Base-by-base conservation (phyloP, 2,888 invertebrate species). In the Ophioninae sp. region DNA sequence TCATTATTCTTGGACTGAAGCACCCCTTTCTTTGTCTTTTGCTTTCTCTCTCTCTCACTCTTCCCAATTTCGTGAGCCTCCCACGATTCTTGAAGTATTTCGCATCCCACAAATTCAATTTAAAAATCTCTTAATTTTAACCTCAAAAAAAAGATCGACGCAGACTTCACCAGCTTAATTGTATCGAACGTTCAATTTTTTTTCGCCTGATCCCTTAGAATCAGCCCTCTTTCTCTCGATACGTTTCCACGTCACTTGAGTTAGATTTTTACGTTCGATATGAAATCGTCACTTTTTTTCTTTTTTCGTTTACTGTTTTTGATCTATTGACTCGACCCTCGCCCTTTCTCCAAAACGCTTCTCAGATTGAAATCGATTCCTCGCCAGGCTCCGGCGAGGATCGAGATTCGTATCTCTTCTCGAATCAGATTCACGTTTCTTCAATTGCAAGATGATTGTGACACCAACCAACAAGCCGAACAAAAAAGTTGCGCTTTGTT, bases 1-100 rank as follows among this genome's bases (percentile, higher is more conserved):
- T 77, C 72, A 67, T 82, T 39, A 64, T 77, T 44, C 67, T 73
- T 62, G 61, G 57, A 73, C 67, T 59, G 61, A 21, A 21, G 62
- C 30, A 64, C 44, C 64, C 21, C 59, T 64, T 23, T 74, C 64
- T 74, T 44, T 64, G 30, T 50, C 50, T 64, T 44, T 74, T 30
- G 17, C 44, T 7, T 23, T 13, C 23, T 10, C n/a, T 50, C n/a
- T n/a, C n/a, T n/a, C n/a, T n/a, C n/a, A n/a, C n/a, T n/a, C n/a
- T n/a, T n/a, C n/a, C 37, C n/a, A 23, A 64, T 44, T 64, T 56
- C 39, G 61, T 62, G 23, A 68, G 50, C 21, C 41, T 10, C 50
- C 50, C 23, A 50, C 44, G 44, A 44, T 44, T 44, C 13, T 44
- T 44, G 44, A 44, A 44, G 13, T 44, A 10, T 10, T 44, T 44